Evolutionary conservation across 2,888 invertebrate genomes (phyloP).

Genomic region (Notodonta dromedarius): DNA sequence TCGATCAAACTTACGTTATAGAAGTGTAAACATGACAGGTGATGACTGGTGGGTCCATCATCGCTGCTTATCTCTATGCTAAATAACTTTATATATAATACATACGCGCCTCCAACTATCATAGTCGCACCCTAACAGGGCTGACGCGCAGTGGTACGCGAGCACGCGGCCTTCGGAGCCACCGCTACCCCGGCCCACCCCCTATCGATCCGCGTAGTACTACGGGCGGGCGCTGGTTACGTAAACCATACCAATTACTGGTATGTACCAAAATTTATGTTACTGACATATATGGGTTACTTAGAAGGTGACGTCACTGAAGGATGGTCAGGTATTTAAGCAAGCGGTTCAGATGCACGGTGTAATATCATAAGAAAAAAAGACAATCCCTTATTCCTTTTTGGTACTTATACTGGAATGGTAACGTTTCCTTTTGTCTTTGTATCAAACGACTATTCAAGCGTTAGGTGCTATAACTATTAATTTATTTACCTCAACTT

Average conservation of each 20-base stretch:
- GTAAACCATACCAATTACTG: slow-evolving; percentile 7
- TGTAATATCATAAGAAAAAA: too few species aligned
- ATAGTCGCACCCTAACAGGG: slow-evolving; percentile 17
- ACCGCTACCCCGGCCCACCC: slow-evolving; percentile 17
- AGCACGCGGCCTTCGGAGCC: slow-evolving; percentile 51
- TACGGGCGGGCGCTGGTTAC: slow-evolving; percentile 31
- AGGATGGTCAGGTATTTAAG: background rate
- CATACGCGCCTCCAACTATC: background rate
- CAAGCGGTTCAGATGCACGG: background rate
- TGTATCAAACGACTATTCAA: too few species aligned
- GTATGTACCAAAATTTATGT: background rate
- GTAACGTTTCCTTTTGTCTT: too few species aligned
- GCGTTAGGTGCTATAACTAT: too few species aligned
- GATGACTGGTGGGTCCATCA: too few species aligned
- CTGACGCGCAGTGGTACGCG: slow-evolving; percentile 54
- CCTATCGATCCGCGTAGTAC: slow-evolving; percentile 51
- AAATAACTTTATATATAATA: background rate
- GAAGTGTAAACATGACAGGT: too few species aligned
- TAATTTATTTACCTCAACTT: too few species aligned
- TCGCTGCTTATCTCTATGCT: too few species aligned
- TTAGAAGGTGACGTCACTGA: background rate
- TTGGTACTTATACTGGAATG: too few species aligned
- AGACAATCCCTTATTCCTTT: too few species aligned
- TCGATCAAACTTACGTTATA: too few species aligned
- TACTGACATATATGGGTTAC: background rate